phyloP scores from a whole-genome alignment of 2,888 invertebrate species.

The Teleiodes luculella region DNA sequence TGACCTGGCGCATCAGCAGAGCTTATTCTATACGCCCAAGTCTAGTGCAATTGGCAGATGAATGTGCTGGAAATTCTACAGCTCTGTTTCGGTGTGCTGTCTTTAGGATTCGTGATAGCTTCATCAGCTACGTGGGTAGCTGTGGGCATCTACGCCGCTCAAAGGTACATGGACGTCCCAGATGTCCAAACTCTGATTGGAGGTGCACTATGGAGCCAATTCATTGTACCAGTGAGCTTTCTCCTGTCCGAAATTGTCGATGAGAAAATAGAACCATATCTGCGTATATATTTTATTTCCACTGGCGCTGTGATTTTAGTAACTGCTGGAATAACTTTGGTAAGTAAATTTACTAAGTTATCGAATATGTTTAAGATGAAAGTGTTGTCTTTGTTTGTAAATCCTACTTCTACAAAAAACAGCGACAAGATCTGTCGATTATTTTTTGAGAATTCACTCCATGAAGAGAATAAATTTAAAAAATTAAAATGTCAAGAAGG shows the following conservation, averaged over 20 bases:
- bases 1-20: too few species aligned
- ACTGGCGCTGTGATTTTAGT: conserved; percentile 39
- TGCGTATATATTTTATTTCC: conserved; percentile 48
- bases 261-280: conserved; percentile 36
- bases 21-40: too few species aligned
- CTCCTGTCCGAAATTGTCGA: conserved; percentile 43
- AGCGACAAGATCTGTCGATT: too few species aligned
- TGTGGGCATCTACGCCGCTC: conserved; percentile 37
- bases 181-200: conserved; percentile 59
- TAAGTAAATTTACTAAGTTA: too few species aligned
- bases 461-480: too few species aligned
- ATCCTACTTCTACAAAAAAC: too few species aligned
- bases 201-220: conserved; percentile 64
- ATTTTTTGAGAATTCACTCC: too few species aligned
- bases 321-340: conserved; percentile 39
- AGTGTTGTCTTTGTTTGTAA: too few species aligned
- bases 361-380: too few species aligned
- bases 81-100: conserved; percentile 39
- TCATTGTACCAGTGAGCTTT: conserved; percentile 50
- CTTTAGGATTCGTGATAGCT: conserved; percentile 40
- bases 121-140: conserved; percentile 52
- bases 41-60: neutral
- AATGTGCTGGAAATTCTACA: conserved; percentile 21
- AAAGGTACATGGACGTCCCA: conserved; percentile 35
- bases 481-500: too few species aligned